Percentiles rank a stretch among this genome's conserved stretches.
Conservation (phyloP, 2,113 vertebrate species). For the Ctenodactylus gundi region DNA sequence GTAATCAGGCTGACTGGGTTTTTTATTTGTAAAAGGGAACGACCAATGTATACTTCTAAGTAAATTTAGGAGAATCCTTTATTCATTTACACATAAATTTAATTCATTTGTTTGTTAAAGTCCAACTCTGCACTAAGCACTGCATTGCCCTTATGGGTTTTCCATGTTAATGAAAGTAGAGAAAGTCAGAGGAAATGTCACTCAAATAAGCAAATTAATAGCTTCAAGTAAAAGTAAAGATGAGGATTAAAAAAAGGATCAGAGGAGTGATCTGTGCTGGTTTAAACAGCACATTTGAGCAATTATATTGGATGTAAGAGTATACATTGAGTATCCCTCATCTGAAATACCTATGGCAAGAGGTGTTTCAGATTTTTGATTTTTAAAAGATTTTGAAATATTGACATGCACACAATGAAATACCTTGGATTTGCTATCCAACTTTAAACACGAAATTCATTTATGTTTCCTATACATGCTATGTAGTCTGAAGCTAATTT, state of each 20-base stretch:
- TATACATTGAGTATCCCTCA: not conserved
- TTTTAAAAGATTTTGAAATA: not conserved
- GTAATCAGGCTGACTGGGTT: not conserved
- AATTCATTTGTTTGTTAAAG: not conserved
- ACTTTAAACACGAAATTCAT: not conserved
- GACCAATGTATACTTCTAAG: not conserved
- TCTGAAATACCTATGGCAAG: not conserved
- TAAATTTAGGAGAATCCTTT: not conserved
- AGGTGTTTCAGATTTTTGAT: not conserved
- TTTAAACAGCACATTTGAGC: not conserved
- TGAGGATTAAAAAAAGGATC: not conserved
- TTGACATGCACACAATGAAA: not conserved
- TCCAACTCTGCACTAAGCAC: not conserved
- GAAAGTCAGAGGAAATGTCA: not conserved
- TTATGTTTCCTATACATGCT: not conserved
- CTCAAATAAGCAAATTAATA: not conserved
- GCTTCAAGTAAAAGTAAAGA: not conserved
- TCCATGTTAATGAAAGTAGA: not conserved
- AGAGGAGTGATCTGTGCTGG: not conserved
- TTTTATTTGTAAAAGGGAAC: not conserved
- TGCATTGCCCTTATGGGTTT: not conserved
- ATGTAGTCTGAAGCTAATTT: not conserved
- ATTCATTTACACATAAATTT: not conserved
- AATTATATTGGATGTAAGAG: not conserved
- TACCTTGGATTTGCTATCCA: not conserved